phyloP scores from a whole-genome alignment of 2,888 invertebrate genomes.

The Euspilapteryx auroguttella region DNA sequence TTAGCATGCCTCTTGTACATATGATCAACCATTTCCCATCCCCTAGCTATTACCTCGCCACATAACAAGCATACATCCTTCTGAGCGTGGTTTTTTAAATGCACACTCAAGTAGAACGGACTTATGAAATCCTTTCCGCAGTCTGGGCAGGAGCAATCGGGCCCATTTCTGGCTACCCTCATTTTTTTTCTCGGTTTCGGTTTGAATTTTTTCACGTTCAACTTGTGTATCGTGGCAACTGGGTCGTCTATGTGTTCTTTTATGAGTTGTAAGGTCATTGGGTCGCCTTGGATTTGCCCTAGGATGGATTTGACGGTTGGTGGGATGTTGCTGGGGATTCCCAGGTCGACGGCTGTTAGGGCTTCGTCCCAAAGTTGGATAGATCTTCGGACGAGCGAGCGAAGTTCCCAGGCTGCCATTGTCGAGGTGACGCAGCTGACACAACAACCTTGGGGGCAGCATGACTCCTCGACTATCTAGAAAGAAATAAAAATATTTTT shows the following conservation, averaged over 20 bases:
- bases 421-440: conserved; percentile 25
- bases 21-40: conserved; percentile 26
- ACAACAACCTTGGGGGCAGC: conserved; percentile 28
- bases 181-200: conserved; percentile 9
- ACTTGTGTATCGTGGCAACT: neutral
- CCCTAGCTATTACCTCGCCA: conserved; percentile 21
- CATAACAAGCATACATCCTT: conserved; percentile 35
- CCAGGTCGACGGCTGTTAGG: conserved; percentile 14
- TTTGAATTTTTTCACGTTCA: neutral
- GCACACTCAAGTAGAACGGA: conserved; percentile 28
- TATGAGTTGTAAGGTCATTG: conserved; percentile 14
- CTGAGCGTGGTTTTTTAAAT: conserved; percentile 36
- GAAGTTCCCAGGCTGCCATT: conserved; percentile 31
- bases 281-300: conserved; percentile 20
- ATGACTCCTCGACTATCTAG: conserved; percentile 30
- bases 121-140: conserved; percentile 31
- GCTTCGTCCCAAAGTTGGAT: conserved; percentile 26
- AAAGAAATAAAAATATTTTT: too few relatives aligned
- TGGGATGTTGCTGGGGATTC: conserved; percentile 11
- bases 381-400: conserved; percentile 23
- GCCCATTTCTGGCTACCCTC: conserved; percentile 18
- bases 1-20: conserved; percentile 20
- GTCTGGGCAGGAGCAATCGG: conserved; percentile 26
- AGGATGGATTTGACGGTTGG: conserved; percentile 24
- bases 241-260: conserved; percentile 10